Percentiles rank a stretch among this genome's conserved stretches.
phyloP scores from a whole-genome alignment of 2,888 invertebrate species.

The Chironomus riparius region DNA sequence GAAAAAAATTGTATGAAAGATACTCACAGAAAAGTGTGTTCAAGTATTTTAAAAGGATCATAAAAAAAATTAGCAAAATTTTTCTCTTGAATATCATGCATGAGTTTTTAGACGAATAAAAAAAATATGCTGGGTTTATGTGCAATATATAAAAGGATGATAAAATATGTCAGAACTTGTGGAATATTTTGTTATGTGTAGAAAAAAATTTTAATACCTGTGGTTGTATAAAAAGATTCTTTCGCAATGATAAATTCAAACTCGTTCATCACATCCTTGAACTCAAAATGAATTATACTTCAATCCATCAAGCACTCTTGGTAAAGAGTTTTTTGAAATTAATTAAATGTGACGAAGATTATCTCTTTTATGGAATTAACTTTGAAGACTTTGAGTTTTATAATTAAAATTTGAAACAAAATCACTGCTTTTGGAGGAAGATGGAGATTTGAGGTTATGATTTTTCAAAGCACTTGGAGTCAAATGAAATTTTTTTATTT shows the following conservation, averaged over 20 bases:
- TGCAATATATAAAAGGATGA: neutral
- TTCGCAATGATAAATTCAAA: neutral
- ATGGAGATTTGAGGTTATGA: too few relatives aligned
- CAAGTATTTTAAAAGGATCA: neutral
- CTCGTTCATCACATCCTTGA: too few relatives aligned
- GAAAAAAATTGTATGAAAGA: neutral
- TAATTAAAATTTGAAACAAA: too few relatives aligned
- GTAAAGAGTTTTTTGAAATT: too few relatives aligned
- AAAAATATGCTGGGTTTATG: neutral
- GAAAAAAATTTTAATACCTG: neutral
- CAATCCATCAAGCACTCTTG: too few relatives aligned
- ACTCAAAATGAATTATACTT: too few relatives aligned
- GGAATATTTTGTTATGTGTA: neutral
- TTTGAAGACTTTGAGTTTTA: too few relatives aligned
- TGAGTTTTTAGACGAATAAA: neutral
- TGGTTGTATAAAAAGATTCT: neutral
- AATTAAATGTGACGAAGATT: too few relatives aligned
- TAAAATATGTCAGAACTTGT: neutral
- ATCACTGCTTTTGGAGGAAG: too few relatives aligned
- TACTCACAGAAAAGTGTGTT: constrained; percentile 7
- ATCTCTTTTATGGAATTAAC: too few relatives aligned
- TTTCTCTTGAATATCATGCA: neutral
- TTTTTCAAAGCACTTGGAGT: too few relatives aligned
- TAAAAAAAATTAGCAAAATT: neutral
- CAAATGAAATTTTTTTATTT: too few relatives aligned